phyloP scores from a whole-genome alignment of 2,888 invertebrate species.

The Ferrisia virgata region DNA sequence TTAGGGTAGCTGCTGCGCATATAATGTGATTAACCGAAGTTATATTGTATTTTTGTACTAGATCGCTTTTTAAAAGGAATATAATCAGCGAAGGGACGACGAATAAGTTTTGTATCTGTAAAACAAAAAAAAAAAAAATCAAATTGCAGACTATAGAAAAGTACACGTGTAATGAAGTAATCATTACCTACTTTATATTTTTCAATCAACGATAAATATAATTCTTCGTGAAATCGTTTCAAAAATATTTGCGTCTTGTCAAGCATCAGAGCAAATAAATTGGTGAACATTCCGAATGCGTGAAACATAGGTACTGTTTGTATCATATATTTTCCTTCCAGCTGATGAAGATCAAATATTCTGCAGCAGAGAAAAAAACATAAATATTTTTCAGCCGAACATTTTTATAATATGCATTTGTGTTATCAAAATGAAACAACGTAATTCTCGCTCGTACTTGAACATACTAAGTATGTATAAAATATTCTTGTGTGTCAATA shows the following conservation, averaged over 20 bases:
- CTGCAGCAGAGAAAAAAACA: too few species aligned
- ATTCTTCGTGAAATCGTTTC: conserved; percentile 69
- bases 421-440: not conserved
- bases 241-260: conserved; percentile 52
- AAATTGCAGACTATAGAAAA: too few species aligned
- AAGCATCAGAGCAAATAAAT: not conserved
- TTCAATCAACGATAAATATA: conserved; percentile 64
- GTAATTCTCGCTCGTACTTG: too few species aligned
- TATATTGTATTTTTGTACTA: conserved; percentile 55
- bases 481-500: conserved; percentile 68
- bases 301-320: not conserved
- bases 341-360: not conserved
- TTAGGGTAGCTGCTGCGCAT: conserved; percentile 56
- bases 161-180: too few species aligned
- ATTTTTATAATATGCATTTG: not conserved
- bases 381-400: not conserved
- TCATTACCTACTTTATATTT: conserved; percentile 57
- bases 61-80: conserved; percentile 62
- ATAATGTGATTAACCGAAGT: conserved; percentile 53
- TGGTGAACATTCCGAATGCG: not conserved
- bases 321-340: not conserved
- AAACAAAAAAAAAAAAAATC: too few species aligned
- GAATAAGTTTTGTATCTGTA: conserved; percentile 57
- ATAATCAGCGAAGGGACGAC: conserved; percentile 74
- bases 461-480: conserved; percentile 58